Percentiles rank a stretch among this genome's conserved stretches.
phyloP scores from a whole-genome alignment of 2,888 invertebrate genomes.

The Oxytorus armatus region DNA sequence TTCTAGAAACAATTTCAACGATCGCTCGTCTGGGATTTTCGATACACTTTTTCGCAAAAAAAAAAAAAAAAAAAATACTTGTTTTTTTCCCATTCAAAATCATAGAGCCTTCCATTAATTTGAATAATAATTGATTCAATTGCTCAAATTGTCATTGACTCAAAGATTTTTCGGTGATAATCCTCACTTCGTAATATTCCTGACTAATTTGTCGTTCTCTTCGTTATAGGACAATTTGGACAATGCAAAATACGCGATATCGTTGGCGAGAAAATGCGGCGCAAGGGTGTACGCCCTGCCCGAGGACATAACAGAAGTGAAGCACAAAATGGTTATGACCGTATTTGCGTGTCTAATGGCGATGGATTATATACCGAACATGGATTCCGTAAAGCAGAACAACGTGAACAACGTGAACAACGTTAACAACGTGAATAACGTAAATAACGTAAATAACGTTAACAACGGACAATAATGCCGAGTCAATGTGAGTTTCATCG shows the following conservation, averaged over 20 bases:
- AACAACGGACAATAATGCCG: slow-evolving; percentile 76
- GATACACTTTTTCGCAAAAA: too few species aligned
- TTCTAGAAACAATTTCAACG: too few species aligned
- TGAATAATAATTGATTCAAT: too few species aligned
- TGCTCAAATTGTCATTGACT: too few species aligned
- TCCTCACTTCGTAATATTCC: slow-evolving; percentile 41
- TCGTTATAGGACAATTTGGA: slow-evolving; percentile 93
- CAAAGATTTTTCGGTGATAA: too few species aligned
- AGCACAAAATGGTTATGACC: slow-evolving; percentile 99
- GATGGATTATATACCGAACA: slow-evolving; percentile 96
- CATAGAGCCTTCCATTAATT: too few species aligned
- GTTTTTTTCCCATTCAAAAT: too few species aligned
- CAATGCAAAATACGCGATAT: slow-evolving; percentile 99
- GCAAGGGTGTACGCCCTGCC: slow-evolving; percentile 99
- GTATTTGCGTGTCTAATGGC: slow-evolving; percentile 99
- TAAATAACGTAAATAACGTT: slow-evolving; percentile 48
- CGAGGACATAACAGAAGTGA: slow-evolving; percentile 99
- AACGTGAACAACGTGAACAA: slow-evolving; percentile 76
- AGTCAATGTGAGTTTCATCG: not conserved
- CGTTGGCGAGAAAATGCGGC: slow-evolving; percentile 98
- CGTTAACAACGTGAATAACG: slow-evolving; percentile 67
- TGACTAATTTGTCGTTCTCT: not conserved
- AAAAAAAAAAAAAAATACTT: too few species aligned
- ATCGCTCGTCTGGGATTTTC: too few species aligned
- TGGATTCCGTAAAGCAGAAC: slow-evolving; percentile 86